Evolutionary conservation across 2,797 vertebrate species (phyloP).

Genomic region (Meda fulgida): DNA sequence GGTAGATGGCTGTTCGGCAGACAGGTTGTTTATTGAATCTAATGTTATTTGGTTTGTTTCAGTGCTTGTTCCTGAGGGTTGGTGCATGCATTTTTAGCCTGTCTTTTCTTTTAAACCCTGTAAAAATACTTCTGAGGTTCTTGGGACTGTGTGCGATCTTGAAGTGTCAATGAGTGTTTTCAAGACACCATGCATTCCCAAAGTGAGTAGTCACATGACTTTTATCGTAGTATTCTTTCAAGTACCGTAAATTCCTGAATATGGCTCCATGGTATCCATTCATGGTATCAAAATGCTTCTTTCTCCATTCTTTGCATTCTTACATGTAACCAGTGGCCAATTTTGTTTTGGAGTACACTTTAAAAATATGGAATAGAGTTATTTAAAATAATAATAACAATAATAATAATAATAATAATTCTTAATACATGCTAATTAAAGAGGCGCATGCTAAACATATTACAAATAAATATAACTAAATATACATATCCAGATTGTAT

Average conservation of each 20-base stretch:
- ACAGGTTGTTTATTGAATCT: not conserved
- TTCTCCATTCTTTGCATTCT: not conserved
- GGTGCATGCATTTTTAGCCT: not conserved
- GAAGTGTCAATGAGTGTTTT: not conserved
- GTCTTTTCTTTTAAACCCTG: not conserved
- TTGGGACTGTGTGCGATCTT: not conserved
- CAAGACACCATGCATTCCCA: not conserved
- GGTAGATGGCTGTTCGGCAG: slow-evolving; percentile 38
- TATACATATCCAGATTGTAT: too few relatives aligned
- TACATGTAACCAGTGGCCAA: not conserved
- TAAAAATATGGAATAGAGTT: not conserved
- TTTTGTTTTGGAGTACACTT: not conserved
- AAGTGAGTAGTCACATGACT: not conserved
- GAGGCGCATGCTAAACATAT: too few relatives aligned
- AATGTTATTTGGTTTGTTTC: not conserved
- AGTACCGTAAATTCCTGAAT: not conserved
- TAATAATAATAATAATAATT: too few relatives aligned
- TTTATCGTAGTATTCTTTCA: not conserved
- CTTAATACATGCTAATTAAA: not conserved
- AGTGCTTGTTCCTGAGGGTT: not conserved
- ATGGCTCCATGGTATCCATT: not conserved
- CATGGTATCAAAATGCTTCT: not conserved
- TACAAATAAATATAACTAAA: too few relatives aligned
- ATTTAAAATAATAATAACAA: not conserved
- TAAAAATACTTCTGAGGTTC: not conserved